phyloP scores from a whole-genome alignment of 2,113 vertebrate genomes.

The Cairina moschata region DNA sequence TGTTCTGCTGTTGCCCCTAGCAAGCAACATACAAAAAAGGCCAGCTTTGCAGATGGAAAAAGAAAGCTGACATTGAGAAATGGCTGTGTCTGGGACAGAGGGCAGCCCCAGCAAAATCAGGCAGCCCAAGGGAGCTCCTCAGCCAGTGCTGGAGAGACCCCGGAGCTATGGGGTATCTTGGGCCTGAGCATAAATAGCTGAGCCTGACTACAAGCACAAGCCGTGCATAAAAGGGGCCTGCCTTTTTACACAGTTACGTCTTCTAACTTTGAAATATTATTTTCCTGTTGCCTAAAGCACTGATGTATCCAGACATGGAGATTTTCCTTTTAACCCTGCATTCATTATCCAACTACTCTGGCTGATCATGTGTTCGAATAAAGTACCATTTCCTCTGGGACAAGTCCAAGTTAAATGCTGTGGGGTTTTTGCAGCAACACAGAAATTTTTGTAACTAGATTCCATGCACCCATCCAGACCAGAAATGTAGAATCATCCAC shows the following conservation, averaged over 20 bases:
- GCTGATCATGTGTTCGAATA: background rate
- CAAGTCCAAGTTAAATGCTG: background rate
- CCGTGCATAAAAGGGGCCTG: background rate
- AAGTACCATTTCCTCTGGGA: background rate
- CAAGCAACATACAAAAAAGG: background rate
- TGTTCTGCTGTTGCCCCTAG: background rate
- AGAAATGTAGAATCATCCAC: conserved; percentile 82
- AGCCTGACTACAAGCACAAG: background rate
- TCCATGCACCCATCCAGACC: conserved; percentile 79
- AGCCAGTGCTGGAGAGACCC: background rate
- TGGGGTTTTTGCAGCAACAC: background rate
- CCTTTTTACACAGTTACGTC: background rate
- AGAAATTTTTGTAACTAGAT: background rate
- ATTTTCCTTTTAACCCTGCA: background rate
- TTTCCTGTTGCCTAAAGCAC: background rate
- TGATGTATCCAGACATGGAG: background rate
- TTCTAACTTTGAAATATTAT: background rate
- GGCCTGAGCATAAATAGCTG: background rate
- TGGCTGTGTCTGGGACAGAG: background rate
- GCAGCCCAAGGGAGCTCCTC: background rate
- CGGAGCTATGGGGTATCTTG: background rate
- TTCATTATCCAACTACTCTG: background rate
- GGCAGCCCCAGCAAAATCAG: background rate
- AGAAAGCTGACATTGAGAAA: background rate
- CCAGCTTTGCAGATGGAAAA: background rate